Evolutionary conservation across 2,797 vertebrate species (phyloP), one percentile per base, ranked within the genome.

Genomic region (Limosa lapponica): DNA sequence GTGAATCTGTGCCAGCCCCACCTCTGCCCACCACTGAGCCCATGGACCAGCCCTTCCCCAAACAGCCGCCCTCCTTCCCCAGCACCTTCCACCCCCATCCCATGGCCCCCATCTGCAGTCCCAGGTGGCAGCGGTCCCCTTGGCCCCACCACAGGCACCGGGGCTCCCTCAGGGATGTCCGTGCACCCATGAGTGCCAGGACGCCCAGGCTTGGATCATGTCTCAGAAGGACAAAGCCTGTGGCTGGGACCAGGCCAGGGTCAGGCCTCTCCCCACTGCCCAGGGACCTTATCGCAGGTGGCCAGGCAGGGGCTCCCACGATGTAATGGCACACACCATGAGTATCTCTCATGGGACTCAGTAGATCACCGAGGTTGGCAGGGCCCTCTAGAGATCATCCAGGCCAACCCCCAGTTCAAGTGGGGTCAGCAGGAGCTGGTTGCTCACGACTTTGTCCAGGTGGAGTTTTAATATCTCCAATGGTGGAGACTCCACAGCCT

Each of bases 161-260:
- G 30, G 55, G 28, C 10, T 65, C 23, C 58, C 37, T 25, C 51
- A 22, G 39, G 37, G 46, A 30, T 2, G 3, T 52, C n/a, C 2
- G 0, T 24, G 32, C 30, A n/a, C 48, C 41, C 2, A 0, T 19
- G 17, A 22, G 20, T 41, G 32, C 51, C 4, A 4, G 52, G 52
- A n/a, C 2, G 0, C n/a, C 8, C 1, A 2, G n/a, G 16, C n/a
- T 44, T n/a, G 7, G 14, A 23, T 51, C 34, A 14, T 1, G 1
- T 28, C 59, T 37, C n/a, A 58, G 58, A n/a, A n/a, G 37, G 28
- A 65, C 58, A 72, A 48, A 72, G 18, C 48, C 32, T 51, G 43
- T 4, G 4, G 32, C 49, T n/a, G 36, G 36, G 7, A 23, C 39
- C 39, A n/a, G 24, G 36, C 36, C 51, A 51, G 14, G 32, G 23